Percentiles rank a stretch among this genome's conserved stretches.
Evolutionary conservation across 2,113 vertebrate genomes (phyloP).

Genomic region (Genyomyrus donnyi): DNA sequence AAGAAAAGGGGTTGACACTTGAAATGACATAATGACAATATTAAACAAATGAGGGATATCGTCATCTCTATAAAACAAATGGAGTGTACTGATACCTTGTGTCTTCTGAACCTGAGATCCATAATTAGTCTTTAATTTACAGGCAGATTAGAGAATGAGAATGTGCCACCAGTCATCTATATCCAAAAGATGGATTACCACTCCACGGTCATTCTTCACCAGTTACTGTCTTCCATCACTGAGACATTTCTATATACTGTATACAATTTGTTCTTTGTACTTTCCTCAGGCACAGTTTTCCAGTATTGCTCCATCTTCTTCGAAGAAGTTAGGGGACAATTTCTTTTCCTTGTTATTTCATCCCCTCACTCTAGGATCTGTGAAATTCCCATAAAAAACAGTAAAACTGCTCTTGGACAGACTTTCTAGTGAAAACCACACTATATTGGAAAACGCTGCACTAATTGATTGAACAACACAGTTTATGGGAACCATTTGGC

Average conservation of each 20-base stretch:
- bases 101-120: neutral
- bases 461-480: neutral
- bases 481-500: neutral
- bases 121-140: neutral
- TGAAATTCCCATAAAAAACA: neutral
- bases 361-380: neutral
- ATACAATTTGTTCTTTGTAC: neutral
- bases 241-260: neutral
- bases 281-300: neutral
- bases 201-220: neutral
- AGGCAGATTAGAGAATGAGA: neutral
- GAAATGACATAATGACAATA: neutral
- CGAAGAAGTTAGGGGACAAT: neutral
- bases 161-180: neutral
- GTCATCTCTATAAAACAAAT: neutral
- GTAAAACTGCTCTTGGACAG: neutral
- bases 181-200: neutral
- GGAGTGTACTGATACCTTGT: neutral
- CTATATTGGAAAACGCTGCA: neutral
- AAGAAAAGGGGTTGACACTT: constrained; percentile 21
- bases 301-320: neutral
- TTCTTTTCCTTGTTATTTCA: neutral
- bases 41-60: neutral
- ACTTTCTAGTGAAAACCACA: neutral
- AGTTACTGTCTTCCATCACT: neutral